A percentile compares a stretch with the other conserved stretches of the same genome.
These are phyloP conservation scores for Melanotaenia pygmaea DNA, from an alignment of 2,797 vertebrate genomes.

Conservation along the genomic window DNA sequence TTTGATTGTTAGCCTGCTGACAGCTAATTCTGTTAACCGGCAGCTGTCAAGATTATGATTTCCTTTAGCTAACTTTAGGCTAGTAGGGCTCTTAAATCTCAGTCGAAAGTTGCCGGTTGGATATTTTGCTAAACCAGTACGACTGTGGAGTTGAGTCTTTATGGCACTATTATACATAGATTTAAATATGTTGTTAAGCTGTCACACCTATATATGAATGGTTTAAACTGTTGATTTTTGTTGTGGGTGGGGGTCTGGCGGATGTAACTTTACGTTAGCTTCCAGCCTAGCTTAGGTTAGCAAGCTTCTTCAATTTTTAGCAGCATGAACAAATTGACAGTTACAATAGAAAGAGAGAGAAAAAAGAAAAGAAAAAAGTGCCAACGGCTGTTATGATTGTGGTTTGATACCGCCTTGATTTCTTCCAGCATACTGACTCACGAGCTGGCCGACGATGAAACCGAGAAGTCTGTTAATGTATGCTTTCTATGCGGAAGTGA, in stretches of 20 bases:
- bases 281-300: constrained; percentile 11
- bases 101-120: constrained; percentile 19
- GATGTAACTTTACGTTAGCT: constrained; percentile 44
- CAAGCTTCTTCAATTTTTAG: constrained; percentile 3
- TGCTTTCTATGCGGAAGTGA: constrained; percentile 58
- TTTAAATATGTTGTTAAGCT: not conserved
- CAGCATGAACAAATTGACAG: not conserved
- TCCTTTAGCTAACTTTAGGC: constrained; percentile 51
- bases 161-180: rapidly evolving
- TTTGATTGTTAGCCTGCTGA: not conserved
- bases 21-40: constrained; percentile 19
- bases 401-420: not conserved
- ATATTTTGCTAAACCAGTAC: not conserved
- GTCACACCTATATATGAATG: rapidly evolving
- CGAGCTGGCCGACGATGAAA: not conserved
- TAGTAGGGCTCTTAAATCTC: constrained; percentile 40
- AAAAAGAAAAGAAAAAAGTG: not conserved
- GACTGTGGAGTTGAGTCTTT: rapidly evolving
- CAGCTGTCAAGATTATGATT: constrained; percentile 60
- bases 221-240: not conserved
- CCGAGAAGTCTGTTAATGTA: too few relatives aligned
- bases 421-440: rapidly evolving
- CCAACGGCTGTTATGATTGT: rapidly evolving
- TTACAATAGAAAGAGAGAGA: not conserved
- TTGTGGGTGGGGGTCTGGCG: constrained; percentile 35